These are phyloP conservation scores for Tylochromis polylepis DNA, from an alignment of 2,113 vertebrate species.

Conservation along the genomic window DNA sequence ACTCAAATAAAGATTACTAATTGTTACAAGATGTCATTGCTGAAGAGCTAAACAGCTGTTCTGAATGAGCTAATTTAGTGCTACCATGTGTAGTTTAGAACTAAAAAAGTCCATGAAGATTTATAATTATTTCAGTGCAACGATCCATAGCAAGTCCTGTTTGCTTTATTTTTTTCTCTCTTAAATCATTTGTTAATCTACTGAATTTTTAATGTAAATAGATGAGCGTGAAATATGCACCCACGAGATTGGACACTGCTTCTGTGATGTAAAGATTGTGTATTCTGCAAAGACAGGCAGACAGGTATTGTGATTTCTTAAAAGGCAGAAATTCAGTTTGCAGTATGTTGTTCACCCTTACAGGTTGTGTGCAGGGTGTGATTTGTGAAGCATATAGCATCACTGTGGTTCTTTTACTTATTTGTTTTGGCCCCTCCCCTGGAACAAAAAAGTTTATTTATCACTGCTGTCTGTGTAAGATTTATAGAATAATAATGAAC, in stretches of 20 bases:
- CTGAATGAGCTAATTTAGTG: neutral
- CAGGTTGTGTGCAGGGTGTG: neutral
- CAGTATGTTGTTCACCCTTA: neutral
- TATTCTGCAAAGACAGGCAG: neutral
- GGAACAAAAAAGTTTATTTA: too few species aligned
- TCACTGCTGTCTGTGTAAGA: too few species aligned
- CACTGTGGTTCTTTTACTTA: too few species aligned
- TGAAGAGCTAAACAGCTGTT: neutral
- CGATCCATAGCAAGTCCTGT: neutral
- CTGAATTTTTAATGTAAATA: constrained; percentile 41
- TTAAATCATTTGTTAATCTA: constrained; percentile 21
- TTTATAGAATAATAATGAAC: neutral
- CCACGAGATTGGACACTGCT: neutral
- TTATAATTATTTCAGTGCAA: neutral
- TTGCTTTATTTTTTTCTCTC: neutral
- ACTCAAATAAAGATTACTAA: neutral
- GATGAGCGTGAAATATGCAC: constrained; percentile 34
- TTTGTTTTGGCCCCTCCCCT: too few species aligned
- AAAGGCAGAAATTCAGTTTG: neutral
- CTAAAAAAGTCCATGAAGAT: neutral
- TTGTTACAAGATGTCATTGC: neutral
- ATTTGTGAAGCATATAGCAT: neutral
- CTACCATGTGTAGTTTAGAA: neutral
- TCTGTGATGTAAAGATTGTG: neutral
- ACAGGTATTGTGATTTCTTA: neutral